Evolutionary conservation across 2,888 invertebrate species (phyloP).

Genomic region (Ditula angustiorana): DNA sequence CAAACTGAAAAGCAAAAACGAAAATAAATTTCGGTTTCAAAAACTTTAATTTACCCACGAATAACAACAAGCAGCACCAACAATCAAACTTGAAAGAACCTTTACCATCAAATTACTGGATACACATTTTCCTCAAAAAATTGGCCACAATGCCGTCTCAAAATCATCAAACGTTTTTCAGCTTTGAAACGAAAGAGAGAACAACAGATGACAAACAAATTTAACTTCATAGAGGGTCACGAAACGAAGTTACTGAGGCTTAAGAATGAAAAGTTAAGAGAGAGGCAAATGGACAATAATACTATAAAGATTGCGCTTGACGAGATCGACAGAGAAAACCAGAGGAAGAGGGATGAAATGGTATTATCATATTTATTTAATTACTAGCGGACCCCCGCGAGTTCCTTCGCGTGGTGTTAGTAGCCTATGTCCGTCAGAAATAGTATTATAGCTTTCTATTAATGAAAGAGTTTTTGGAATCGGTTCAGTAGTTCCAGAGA

Average conservation of each 20-base stretch:
- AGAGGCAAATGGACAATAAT: slow-evolving; percentile 64
- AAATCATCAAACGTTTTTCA: slow-evolving; percentile 48
- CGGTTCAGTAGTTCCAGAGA: too few relatives aligned
- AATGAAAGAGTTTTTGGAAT: too few relatives aligned
- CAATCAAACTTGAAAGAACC: background rate
- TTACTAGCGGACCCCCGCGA: too few relatives aligned
- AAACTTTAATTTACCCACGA: too few relatives aligned
- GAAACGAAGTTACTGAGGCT: slow-evolving; percentile 60
- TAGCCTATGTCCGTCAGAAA: too few relatives aligned
- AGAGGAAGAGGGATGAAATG: slow-evolving; percentile 61
- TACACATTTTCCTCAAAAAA: background rate
- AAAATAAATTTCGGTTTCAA: too few relatives aligned
- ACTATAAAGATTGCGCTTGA: slow-evolving; percentile 64
- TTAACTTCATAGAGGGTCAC: slow-evolving; percentile 72
- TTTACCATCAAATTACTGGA: background rate
- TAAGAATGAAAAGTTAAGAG: slow-evolving; percentile 59
- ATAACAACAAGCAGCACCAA: background rate
- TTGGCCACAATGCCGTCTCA: background rate
- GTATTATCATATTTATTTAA: slow-evolving; percentile 47
- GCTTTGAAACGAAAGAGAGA: slow-evolving; percentile 72
- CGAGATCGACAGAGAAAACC: slow-evolving; percentile 60
- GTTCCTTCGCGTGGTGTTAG: too few relatives aligned
- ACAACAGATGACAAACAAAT: slow-evolving; percentile 66
- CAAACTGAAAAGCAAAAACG: too few relatives aligned
- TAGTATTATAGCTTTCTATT: too few relatives aligned